A percentile compares a stretch with the other conserved stretches of the same genome.
Evolutionary conservation across 2,113 vertebrate genomes (phyloP).

Genomic region (Aviceda subcristata): DNA sequence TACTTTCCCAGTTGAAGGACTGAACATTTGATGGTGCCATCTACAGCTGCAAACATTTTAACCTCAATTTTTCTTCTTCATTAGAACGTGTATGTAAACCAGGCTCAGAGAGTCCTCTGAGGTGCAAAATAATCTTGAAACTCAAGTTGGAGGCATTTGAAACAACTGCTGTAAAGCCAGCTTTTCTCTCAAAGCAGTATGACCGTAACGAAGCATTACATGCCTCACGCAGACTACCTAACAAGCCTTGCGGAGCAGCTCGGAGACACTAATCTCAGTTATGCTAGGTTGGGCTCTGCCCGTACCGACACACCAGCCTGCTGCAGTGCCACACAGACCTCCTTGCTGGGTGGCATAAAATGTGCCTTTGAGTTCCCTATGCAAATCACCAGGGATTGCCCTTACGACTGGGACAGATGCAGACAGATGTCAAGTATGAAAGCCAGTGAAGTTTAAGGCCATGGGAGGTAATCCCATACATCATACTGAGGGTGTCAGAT

Average conservation of each 20-base stretch:
- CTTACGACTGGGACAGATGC: background rate
- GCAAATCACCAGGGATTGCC: background rate
- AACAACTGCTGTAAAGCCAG: background rate
- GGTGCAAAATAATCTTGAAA: background rate
- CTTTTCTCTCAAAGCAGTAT: background rate
- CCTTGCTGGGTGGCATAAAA: background rate
- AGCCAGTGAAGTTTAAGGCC: background rate
- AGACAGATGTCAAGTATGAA: background rate
- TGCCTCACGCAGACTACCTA: background rate
- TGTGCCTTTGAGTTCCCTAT: background rate
- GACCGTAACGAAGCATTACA: rapidly evolving
- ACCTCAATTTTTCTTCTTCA: background rate
- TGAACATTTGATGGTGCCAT: background rate
- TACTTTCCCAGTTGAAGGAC: background rate
- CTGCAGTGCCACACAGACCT: background rate
- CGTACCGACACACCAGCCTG: background rate
- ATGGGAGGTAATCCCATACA: background rate
- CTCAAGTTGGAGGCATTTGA: background rate
- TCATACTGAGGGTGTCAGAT: background rate
- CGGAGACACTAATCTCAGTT: background rate
- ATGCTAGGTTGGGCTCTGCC: background rate
- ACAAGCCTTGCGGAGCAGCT: background rate
- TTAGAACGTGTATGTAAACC: background rate
- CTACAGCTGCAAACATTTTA: background rate
- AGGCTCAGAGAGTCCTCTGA: background rate